Evolutionary conservation across 2,797 vertebrate species (phyloP), one percentile per base, ranked within the genome.

Genomic region (Ctenopoma kingsleyae): DNA sequence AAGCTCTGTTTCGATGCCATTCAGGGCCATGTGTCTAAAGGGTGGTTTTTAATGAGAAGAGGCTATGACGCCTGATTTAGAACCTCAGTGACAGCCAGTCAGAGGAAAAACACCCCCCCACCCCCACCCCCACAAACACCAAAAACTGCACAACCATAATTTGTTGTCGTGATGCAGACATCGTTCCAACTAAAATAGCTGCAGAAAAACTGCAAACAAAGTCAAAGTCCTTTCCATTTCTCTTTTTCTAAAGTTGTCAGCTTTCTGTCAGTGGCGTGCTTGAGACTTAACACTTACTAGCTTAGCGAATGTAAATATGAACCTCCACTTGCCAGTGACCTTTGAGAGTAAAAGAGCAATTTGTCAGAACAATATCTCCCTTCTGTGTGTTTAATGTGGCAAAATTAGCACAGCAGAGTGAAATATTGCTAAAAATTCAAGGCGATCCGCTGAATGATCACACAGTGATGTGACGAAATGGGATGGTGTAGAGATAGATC

Each of bases 21-120:
- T 88, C 75, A 80, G 80, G 75, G 78, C 74, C 67, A 64, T 79
- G 74, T 78, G 80, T 90, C 82, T 90, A 91, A 89, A 92, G 83
- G 81, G 74, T 83, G 78, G 62, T 81, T 90, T 91, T 88, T 92
- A 93, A 92, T 91, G 86, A 91, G 88, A 87, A 76, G 81, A 83
- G 75, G 83, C 77, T 87, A 74, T 74, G 83, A 84, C 5, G 82
- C 63, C 72, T 83, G 90, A 87, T 92, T 86, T 86, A 83, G 86
- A 90, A 81, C 64, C 49, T 19, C 83, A 74, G 81, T 91, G 91
- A 93, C 91, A 94, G 91, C 80, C 74, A 77, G 85, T 84, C 77
- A 83, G 64, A 83, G 71, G 36, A 40, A 56, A 55, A 60, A 55
- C 35, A 15, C 30, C 41, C 60, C 27, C 54, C 41, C 47, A 40